Conservation (phyloP, 2,888 invertebrate species). For the Agonopterix alstromeriana region DNA sequence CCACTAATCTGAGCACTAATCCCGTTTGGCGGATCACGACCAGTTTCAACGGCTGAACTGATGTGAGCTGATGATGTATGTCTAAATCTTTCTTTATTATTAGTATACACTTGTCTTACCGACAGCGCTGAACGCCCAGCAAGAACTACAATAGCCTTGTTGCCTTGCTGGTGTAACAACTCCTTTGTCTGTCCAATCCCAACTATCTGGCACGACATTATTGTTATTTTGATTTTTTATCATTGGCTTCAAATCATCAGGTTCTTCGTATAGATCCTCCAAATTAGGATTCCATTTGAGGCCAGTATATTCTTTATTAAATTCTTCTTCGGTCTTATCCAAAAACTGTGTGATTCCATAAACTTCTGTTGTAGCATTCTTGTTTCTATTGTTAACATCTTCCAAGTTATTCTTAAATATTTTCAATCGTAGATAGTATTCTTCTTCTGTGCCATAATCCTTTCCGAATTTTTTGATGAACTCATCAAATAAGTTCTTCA, state of each 20-base stretch:
- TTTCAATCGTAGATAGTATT: not conserved
- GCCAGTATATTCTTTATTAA: not conserved
- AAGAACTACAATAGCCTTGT: constrained; percentile 87
- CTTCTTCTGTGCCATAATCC: not conserved
- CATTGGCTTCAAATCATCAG: too few species aligned
- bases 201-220: constrained; percentile 4
- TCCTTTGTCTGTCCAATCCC: constrained; percentile 84
- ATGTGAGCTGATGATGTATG: too few species aligned
- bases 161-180: constrained; percentile 87
- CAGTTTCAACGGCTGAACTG: too few species aligned
- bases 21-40: too few species aligned
- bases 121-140: constrained; percentile 78
- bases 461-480: too few species aligned
- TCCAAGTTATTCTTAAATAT: not conserved
- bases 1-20: too few species aligned
- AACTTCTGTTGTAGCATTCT: not conserved
- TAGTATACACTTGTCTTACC: constrained; percentile 11
- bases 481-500: too few species aligned
- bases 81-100: too few species aligned
- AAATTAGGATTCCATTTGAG: not conserved
- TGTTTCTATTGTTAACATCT: not conserved
- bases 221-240: too few species aligned
- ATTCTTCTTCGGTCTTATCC: not conserved
- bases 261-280: too few species aligned
- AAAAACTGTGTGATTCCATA: not conserved